phyloP scores from a whole-genome alignment of 2,888 invertebrate species.

The Brachynemurus nebulosus region DNA sequence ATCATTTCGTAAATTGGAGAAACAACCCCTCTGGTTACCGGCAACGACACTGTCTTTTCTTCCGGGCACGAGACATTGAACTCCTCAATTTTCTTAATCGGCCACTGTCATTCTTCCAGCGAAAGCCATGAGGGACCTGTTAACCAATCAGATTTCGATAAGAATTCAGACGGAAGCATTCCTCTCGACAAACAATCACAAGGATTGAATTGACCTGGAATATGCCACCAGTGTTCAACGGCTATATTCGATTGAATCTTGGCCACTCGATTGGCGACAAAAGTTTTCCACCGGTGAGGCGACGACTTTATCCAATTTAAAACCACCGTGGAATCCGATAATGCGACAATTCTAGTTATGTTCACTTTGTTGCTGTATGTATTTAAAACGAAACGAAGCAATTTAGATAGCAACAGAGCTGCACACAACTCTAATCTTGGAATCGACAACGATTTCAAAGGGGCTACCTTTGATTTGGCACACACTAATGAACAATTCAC shows the following conservation, averaged over 20 bases:
- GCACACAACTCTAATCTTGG: constrained; percentile 15
- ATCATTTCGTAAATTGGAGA: background rate
- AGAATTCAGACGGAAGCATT: constrained; percentile 8
- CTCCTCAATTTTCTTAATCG: too few relatives aligned
- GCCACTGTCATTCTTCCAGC: background rate
- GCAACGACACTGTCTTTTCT: background rate
- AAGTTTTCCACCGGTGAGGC: constrained; percentile 14
- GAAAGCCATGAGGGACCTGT: background rate
- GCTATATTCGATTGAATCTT: constrained; percentile 10
- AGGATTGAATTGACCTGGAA: constrained; percentile 9
- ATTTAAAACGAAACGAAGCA: constrained; percentile 1
- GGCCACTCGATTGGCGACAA: constrained; percentile 13
- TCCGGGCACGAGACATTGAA: too few relatives aligned
- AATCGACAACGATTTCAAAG: constrained; percentile 13
- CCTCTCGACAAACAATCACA: constrained; percentile 12
- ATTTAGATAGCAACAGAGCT: constrained; percentile 11
- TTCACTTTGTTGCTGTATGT: background rate
- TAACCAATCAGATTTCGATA: background rate
- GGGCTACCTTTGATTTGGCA: constrained; percentile 13
- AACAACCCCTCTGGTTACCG: background rate
- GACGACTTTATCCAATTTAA: constrained; percentile 13
- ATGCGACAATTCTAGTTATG: constrained; percentile 8
- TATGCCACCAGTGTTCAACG: constrained; percentile 9
- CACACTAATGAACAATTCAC: constrained; percentile 7
- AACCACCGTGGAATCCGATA: constrained; percentile 13